Percentiles rank a stretch among this genome's conserved stretches.
phyloP scores from a whole-genome alignment of 2,113 vertebrate genomes.

The Gracilinanus agilis region DNA sequence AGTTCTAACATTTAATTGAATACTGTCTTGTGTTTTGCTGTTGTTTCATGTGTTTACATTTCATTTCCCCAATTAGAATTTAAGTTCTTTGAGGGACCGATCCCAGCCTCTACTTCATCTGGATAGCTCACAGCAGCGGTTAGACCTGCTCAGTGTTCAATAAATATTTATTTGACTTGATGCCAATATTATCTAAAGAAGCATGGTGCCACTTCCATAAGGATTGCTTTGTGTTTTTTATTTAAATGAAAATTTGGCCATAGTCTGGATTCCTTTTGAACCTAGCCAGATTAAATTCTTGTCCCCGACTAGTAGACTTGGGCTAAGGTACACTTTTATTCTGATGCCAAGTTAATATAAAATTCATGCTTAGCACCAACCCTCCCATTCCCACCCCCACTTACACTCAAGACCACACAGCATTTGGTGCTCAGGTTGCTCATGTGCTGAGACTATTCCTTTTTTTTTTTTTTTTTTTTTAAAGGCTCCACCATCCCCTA shows the following conservation, averaged over 20 bases:
- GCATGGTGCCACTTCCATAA: too few species aligned
- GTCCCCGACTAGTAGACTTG: background rate
- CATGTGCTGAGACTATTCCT: background rate
- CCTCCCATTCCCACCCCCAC: background rate
- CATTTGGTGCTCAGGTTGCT: background rate
- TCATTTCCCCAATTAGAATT: background rate
- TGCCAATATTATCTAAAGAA: background rate
- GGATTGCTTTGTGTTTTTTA: background rate
- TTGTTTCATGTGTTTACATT: background rate
- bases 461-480: background rate
- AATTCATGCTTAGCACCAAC: background rate
- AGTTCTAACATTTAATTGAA: background rate
- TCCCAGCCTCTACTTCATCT: background rate
- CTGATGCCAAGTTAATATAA: background rate
- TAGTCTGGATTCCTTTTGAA: background rate
- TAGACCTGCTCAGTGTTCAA: background rate
- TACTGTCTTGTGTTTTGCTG: background rate
- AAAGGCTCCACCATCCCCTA: background rate
- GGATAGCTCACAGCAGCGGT: background rate
- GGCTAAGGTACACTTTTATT: background rate
- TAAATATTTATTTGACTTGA: background rate
- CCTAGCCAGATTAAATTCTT: constrained; percentile 8
- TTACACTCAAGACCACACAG: background rate
- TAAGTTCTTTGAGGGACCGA: background rate
- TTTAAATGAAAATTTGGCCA: background rate